phyloP scores from a whole-genome alignment of 2,113 vertebrate species.

The Dendrocopos noguchii region DNA sequence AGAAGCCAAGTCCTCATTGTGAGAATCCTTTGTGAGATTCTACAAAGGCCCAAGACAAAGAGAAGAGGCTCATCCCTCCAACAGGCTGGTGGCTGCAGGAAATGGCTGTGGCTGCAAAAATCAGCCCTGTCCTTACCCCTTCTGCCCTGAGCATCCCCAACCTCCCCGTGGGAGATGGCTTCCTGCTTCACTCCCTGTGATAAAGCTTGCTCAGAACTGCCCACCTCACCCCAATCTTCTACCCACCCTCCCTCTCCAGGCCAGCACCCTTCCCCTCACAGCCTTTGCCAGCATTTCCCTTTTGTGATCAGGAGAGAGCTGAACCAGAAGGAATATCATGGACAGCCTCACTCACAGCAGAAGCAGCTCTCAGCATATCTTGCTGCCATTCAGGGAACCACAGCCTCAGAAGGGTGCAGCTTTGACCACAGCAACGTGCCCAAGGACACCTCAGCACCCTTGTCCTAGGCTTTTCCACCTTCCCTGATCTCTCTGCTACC shows the following conservation, averaged over 20 bases:
- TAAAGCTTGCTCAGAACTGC: not conserved
- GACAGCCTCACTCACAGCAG: not conserved
- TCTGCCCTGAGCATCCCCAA: not conserved
- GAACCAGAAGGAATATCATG: not conserved
- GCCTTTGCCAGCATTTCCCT: not conserved
- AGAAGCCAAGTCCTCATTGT: not conserved
- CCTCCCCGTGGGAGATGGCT: not conserved
- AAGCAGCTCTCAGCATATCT: accelerated
- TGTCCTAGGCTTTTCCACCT: not conserved
- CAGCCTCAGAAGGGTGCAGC: not conserved
- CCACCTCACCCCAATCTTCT: not conserved
- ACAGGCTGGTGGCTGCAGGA: no score
- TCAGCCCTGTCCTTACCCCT: not conserved
- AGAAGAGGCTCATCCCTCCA: not conserved
- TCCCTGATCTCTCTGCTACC: not conserved
- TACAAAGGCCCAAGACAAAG: not conserved
- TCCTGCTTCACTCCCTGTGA: not conserved
- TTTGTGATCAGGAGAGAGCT: not conserved
- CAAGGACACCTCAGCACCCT: not conserved
- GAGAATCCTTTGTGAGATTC: not conserved
- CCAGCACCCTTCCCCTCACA: no score
- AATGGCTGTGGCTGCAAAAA: not conserved
- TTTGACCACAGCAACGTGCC: not conserved
- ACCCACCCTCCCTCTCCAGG: not conserved
- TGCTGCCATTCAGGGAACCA: not conserved